Percentiles rank a stretch among this genome's conserved stretches.
Conservation (phyloP, 2,113 vertebrate species). For the Erythrocercus mccallii region DNA sequence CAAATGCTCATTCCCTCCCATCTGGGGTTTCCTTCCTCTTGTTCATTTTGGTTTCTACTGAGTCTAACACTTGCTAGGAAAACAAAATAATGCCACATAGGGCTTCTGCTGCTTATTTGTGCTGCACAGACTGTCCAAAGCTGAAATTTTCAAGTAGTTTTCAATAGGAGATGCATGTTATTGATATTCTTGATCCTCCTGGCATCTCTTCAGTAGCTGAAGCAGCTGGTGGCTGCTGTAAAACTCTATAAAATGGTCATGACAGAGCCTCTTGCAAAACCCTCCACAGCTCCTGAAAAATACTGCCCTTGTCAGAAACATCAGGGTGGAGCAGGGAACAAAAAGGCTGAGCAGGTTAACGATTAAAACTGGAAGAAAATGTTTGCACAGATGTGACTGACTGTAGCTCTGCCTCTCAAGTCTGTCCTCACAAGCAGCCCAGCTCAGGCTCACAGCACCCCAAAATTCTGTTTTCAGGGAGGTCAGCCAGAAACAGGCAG, state of each 20-base stretch:
- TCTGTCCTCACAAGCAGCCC: not conserved
- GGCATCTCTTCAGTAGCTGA: not conserved
- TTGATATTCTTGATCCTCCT: not conserved
- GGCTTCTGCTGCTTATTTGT: not conserved
- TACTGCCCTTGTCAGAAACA: not conserved
- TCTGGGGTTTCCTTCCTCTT: conserved; percentile 13
- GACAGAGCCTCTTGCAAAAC: not conserved
- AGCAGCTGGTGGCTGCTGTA: not conserved
- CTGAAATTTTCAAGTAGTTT: not conserved
- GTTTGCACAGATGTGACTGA: not conserved
- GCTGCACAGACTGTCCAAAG: not conserved
- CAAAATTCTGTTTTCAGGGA: not conserved
- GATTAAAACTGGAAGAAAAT: not conserved
- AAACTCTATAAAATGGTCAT: not conserved
- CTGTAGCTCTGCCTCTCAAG: not conserved
- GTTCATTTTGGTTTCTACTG: not conserved
- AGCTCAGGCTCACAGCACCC: not conserved
- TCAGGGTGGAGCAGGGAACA: not conserved
- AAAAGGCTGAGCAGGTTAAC: not conserved
- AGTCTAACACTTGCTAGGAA: conserved; percentile 9
- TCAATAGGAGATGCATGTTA: not conserved
- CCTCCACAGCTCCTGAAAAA: not conserved
- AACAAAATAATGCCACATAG: conserved; percentile 6
- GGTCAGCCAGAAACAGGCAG: not conserved
- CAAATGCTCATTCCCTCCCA: conserved; percentile 10